Base-by-base conservation (phyloP, 2,797 vertebrate species). In the Anabas testudineus region DNA sequence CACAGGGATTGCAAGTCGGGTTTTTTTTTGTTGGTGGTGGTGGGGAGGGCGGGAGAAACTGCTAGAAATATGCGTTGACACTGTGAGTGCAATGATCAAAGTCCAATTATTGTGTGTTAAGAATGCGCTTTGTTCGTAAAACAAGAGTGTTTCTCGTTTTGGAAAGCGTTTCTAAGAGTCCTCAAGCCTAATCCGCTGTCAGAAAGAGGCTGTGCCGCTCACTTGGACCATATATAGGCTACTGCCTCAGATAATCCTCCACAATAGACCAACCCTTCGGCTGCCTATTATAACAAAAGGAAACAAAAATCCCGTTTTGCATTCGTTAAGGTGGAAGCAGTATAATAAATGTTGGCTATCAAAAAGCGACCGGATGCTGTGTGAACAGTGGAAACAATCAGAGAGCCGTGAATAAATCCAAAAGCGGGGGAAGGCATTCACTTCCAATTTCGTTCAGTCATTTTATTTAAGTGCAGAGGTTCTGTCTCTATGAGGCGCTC, bases 231-330 rank as follows among this genome's bases (percentile, higher is more conserved):
- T 26, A 73, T 39, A 80, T 63, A 78, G 49, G 63, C 79, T 70
- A 4, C 71, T 82, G 80, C 68, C 68, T 78, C 80, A 64, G 10
- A 74, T 79, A 80, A 85, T 81, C 83, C 70, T 53, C 76, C 80
- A 82, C 80, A 83, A 85, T 53, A 84, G 70, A 86, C 76, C 76
- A 80, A 66, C 59, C 78, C 85, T 68, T 67, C 63, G 55, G 49
- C 74, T 74, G 66, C 56, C 36, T 54, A 4, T 67, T 78, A 60
- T 56, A 82, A 91, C 87, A 90, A 90, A 87, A 87, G 76, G 66
- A 64, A 32, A 59, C n/a, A 52, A 14, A 54, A 16, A 67, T n/a
- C 22, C 19, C 56, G 63, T 53, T 74, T 65, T 59, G 45, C 34
- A 48, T 14, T 51, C 56, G 65, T 22, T 72, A 60, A 75, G 41